A percentile compares a stretch with the other conserved stretches of the same genome.
Evolutionary conservation across 2,888 invertebrate genomes (phyloP).

Genomic region (Philhelius pedissequus): DNA sequence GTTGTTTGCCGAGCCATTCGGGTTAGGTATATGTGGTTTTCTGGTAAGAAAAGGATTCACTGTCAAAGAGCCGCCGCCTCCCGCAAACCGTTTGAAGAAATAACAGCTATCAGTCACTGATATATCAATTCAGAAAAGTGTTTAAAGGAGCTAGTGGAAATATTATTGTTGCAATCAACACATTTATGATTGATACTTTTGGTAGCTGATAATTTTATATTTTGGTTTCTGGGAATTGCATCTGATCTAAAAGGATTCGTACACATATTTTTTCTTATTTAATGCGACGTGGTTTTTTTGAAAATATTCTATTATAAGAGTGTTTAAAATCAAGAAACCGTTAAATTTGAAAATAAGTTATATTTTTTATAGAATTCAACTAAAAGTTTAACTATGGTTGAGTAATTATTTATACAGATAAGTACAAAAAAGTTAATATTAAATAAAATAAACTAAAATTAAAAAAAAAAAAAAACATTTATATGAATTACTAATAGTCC

Average conservation of each 20-base stretch:
- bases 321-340: neutral
- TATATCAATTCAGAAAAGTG: neutral
- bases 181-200: conserved; percentile 29
- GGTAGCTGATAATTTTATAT: neutral
- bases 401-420: too few relatives aligned
- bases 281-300: neutral
- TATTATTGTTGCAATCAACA: conserved; percentile 35
- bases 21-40: conserved; percentile 25
- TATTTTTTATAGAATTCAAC: too few relatives aligned
- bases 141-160: conserved; percentile 6
- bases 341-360: neutral
- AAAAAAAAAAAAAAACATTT: too few relatives aligned
- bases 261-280: neutral
- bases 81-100: neutral
- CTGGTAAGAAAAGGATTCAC: conserved; percentile 9
- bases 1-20: conserved; percentile 33
- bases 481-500: too few relatives aligned
- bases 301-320: neutral
- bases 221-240: neutral
- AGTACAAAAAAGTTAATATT: too few relatives aligned
- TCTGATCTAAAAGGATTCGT: conserved; percentile 1
- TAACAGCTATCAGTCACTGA: conserved; percentile 38
- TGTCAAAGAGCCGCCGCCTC: neutral
- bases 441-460: too few relatives aligned
- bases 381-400: too few relatives aligned